These are phyloP conservation scores for Microtus californicus DNA, from an alignment of 2,797 vertebrate genomes.

Conservation along the genomic window DNA sequence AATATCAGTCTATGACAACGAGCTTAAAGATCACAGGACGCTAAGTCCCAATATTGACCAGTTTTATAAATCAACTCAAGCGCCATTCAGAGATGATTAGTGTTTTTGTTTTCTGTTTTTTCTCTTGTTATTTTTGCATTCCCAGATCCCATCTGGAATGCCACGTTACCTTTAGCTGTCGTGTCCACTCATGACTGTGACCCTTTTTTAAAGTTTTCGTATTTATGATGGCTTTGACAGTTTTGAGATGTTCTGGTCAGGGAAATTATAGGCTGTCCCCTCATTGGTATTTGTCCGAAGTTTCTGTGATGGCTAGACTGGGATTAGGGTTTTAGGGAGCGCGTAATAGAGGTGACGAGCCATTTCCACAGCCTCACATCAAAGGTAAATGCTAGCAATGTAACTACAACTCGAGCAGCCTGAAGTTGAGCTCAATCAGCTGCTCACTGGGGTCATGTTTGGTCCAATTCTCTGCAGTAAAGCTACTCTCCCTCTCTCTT, in stretches of 20 bases:
- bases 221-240: conserved; percentile 15
- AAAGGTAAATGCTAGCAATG: neutral
- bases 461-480: neutral
- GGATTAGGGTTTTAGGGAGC: neutral
- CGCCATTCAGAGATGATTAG: neutral
- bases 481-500: neutral
- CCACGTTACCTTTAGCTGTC: neutral
- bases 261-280: neutral
- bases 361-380: neutral
- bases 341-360: neutral
- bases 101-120: neutral
- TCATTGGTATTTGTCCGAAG: neutral
- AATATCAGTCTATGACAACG: neutral
- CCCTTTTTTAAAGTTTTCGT: neutral
- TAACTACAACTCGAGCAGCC: neutral
- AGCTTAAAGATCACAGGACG: neutral
- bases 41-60: neutral
- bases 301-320: conserved; percentile 5
- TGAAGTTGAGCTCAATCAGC: neutral
- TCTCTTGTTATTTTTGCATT: neutral
- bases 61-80: neutral
- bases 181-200: neutral
- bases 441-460: neutral
- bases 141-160: neutral
- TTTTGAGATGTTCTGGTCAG: neutral